Evolutionary conservation across 2,888 invertebrate genomes (phyloP), one percentile per base, ranked within the genome.

Genomic region (Agelastica alni): DNA sequence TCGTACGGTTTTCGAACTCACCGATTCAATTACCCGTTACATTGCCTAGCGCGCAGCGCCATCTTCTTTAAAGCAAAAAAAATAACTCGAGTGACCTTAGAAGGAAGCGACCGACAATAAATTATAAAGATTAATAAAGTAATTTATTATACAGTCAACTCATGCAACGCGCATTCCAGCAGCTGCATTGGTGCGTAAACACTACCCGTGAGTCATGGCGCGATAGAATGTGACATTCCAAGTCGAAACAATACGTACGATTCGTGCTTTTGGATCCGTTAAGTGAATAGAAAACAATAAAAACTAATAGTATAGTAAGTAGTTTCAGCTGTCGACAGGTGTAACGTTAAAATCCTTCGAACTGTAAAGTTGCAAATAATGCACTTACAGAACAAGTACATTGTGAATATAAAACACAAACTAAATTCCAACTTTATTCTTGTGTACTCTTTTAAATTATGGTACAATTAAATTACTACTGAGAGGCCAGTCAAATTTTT

Each of bases 91-190:
- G 7, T 26, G 26, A 26, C 26, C 26, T 26, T 26, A 26, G 26
- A 26, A 26, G 26, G 9, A 0, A 6, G 6, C n/a, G n/a, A n/a
- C n/a, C n/a, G n/a, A n/a, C 9, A 26, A 26, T 9, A 26, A 39
- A 39, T 39, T 39, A 39, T 2, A 39, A 17, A 7, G 37, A 39
- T 20, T 39, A 39, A 39, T 39, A 14, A 20, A 39, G 1, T 10
- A 12, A 39, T 39, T 36, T 17, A n/a, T 36, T 39, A 20, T 12
- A 20, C 7, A 39, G 20, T 39, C 20, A 10, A 39, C 37, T 39
- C 37, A 39, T 39, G 37, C 37, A 39, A 10, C 20, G 12, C 37
- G 12, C 37, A 39, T 39, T 39, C 37, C 36, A 36, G 16, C 37
- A 39, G 37, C 37, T 39, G 37, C 37, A 39, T 18, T 12, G 37